Evolutionary conservation across 2,113 vertebrate species (phyloP), one percentile per base, ranked within the genome.

Genomic region (Phyllostomus discolor): DNA sequence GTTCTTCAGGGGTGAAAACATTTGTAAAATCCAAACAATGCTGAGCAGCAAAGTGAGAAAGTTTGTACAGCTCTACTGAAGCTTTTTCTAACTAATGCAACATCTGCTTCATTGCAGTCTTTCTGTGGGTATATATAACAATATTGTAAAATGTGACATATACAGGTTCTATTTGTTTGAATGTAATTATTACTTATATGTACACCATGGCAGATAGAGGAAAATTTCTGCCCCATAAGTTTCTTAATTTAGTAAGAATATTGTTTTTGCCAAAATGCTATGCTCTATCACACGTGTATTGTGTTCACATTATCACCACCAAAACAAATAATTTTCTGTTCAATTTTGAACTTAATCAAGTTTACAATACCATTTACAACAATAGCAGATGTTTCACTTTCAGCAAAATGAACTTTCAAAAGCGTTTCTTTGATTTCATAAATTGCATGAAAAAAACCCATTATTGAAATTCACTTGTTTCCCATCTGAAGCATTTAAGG

Each of bases 261-360:
- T 73, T 90, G 80, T 80, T 90, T 87, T 80, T 64, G 85, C 64
- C 57, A 93, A 91, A 91, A 85, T 79, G 54, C 31, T 87, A 24
- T 89, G n/a, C 43, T 82, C 67, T 10, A 62, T 22, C 84, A 84
- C 54, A 75, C 67, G 64, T 69, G 41, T 35, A 70, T 57, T 92
- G 16, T 92, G 64, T 79, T 92, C 26, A 59, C 95, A 54, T 83
- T 78, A 75, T 80, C 38, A 7, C 48, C 5, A 28, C 26, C 76
- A 79, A 79, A 94, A 73, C 46, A 95, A 91, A 86, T n/a, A 82
- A 76, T 10, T 94, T 93, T 84, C 90, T 93, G 70, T 85, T 95
- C 59, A 85, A 26, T 88, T 95, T 90, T 95, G 35, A 94, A 93
- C 28, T 93, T 95, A 96, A 88, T 97, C 86, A 96, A 88, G 43